phyloP scores from a whole-genome alignment of 2,888 invertebrate species.

The Panopea generosa region DNA sequence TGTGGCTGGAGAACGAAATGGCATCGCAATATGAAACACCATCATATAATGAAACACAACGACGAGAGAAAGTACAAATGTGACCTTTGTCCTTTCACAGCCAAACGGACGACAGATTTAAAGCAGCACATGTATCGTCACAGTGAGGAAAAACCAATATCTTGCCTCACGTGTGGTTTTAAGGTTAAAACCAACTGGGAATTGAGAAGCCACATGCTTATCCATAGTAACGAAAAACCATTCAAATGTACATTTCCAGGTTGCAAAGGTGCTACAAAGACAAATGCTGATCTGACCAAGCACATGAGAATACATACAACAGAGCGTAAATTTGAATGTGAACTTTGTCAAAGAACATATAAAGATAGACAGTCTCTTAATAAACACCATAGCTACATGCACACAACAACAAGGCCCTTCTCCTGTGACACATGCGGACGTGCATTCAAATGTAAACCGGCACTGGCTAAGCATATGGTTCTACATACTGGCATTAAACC shows the following conservation, averaged over 20 bases:
- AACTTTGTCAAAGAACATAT: slow-evolving; percentile 68
- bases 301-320: slow-evolving; percentile 70
- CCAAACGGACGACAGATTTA: slow-evolving; percentile 67
- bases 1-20: slow-evolving; percentile 74
- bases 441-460: slow-evolving; percentile 64
- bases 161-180: slow-evolving; percentile 72
- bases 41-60: slow-evolving; percentile 62
- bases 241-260: slow-evolving; percentile 71
- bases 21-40: slow-evolving; percentile 64
- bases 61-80: slow-evolving; percentile 64
- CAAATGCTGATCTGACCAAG: slow-evolving; percentile 73
- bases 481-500: slow-evolving; percentile 69
- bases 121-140: slow-evolving; percentile 72
- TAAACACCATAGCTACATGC: slow-evolving; percentile 63
- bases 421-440: slow-evolving; percentile 71
- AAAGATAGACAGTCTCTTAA: slow-evolving; percentile 52
- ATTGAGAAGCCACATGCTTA: slow-evolving; percentile 70
- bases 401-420: slow-evolving; percentile 60
- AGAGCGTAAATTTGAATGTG: slow-evolving; percentile 61
- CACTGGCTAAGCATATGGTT: slow-evolving; percentile 64
- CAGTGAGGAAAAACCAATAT: slow-evolving; percentile 69
- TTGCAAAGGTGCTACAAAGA: slow-evolving; percentile 69
- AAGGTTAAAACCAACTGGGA: slow-evolving; percentile 75
- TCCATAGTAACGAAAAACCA: slow-evolving; percentile 67
- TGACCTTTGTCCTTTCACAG: slow-evolving; percentile 66